A percentile compares a stretch with the other conserved stretches of the same genome.
Conservation (phyloP, 2,888 invertebrate species). For the Cylloceria caligata region DNA sequence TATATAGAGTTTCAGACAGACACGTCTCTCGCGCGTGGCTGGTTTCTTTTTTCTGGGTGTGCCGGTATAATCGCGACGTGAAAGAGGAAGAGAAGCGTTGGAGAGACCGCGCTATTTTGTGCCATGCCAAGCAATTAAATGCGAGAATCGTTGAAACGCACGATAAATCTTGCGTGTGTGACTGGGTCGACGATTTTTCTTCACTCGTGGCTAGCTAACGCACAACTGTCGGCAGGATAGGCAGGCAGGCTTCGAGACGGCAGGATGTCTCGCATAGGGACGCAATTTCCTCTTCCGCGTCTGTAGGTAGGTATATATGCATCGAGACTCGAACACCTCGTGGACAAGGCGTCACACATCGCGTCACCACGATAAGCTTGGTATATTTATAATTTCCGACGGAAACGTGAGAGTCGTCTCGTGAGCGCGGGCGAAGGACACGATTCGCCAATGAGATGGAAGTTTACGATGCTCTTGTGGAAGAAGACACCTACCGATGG, state of each 20-base stretch:
- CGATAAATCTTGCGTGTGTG: slow-evolving; percentile 69
- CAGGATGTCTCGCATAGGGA: slow-evolving; percentile 55
- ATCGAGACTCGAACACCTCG: slow-evolving; percentile 38
- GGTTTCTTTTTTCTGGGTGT: slow-evolving; percentile 60
- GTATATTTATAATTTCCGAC: slow-evolving; percentile 66
- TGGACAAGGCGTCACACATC: slow-evolving; percentile 35
- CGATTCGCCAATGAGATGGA: slow-evolving; percentile 37
- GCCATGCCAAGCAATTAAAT: slow-evolving; percentile 69
- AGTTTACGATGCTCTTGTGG: slow-evolving; percentile 63
- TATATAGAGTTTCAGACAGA: slow-evolving; percentile 49
- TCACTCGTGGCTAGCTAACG: slow-evolving; percentile 49
- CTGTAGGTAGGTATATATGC: slow-evolving; percentile 28
- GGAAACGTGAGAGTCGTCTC: slow-evolving; percentile 57
- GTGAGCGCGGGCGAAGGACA: slow-evolving; percentile 38
- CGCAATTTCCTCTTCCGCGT: slow-evolving; percentile 66
- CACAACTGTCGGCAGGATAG: slow-evolving; percentile 57
- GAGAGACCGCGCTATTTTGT: slow-evolving; percentile 41
- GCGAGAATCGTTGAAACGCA: slow-evolving; percentile 68
- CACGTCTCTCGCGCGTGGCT: slow-evolving; percentile 9
- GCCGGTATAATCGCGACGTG: slow-evolving; percentile 63
- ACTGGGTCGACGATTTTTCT: slow-evolving; percentile 67
- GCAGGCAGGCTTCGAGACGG: slow-evolving; percentile 46
- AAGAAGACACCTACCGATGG: slow-evolving; percentile 28
- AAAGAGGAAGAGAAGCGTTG: slow-evolving; percentile 43
- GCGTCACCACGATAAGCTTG: slow-evolving; percentile 17